These are phyloP conservation scores for Plebejus anna DNA, from an alignment of 2,888 invertebrate genomes.

Conservation along the genomic window DNA sequence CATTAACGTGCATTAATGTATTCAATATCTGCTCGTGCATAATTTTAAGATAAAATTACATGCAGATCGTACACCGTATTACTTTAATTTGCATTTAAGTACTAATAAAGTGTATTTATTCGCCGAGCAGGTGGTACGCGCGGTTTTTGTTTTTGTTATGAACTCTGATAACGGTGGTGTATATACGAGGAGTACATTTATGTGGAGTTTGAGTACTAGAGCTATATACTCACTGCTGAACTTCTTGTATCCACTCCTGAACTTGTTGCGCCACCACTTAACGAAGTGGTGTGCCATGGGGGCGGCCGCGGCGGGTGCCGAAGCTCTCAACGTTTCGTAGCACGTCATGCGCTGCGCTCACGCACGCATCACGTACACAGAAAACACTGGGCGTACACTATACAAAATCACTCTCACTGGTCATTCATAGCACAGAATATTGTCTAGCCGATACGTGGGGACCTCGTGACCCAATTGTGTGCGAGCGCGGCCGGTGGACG, in stretches of 20 bases:
- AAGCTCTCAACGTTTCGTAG: constrained; percentile 79
- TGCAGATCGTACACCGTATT: constrained; percentile 3
- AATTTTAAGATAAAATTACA: constrained; percentile 7
- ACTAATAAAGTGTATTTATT: constrained; percentile 12
- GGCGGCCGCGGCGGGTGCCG: constrained; percentile 79
- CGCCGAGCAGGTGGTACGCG: not conserved
- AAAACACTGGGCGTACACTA: constrained; percentile 66
- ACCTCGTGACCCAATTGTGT: constrained; percentile 73
- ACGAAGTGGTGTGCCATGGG: constrained; percentile 87
- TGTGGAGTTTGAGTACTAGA: not conserved
- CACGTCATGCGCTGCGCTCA: constrained; percentile 81
- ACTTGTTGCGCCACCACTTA: constrained; percentile 88
- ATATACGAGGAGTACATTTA: not conserved
- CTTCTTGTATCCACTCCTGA: constrained; percentile 86
- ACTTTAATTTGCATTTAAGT: constrained; percentile 19
- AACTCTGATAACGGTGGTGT: constrained; percentile 1
- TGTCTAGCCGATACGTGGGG: constrained; percentile 52
- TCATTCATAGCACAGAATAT: constrained; percentile 60
- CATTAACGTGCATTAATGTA: constrained; percentile 3
- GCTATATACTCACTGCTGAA: constrained; percentile 81
- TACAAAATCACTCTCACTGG: constrained; percentile 58
- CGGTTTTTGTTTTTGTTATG: constrained; percentile 9
- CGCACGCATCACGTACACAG: constrained; percentile 78
- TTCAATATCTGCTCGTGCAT: constrained; percentile 15
- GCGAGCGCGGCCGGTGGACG: constrained; percentile 54